These are phyloP conservation scores for Sebastes diaconus DNA, from an alignment of 2,797 vertebrate genomes.

Conservation along the genomic window DNA sequence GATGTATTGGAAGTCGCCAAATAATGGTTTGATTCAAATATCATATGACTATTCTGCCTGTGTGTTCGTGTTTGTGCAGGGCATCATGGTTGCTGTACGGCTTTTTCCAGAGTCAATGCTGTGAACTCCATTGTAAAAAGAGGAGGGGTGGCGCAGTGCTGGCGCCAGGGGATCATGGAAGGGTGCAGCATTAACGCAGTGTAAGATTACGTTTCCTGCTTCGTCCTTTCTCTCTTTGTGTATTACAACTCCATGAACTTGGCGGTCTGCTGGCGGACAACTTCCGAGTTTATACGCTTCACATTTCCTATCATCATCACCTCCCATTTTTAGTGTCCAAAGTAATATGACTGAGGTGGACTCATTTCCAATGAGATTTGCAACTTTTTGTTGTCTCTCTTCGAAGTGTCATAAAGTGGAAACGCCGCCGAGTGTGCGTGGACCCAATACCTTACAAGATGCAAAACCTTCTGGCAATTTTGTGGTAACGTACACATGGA, in stretches of 20 bases:
- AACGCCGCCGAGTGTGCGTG: background rate
- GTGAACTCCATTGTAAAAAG: background rate
- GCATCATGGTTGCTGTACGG: background rate
- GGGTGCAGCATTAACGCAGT: slow-evolving; percentile 6
- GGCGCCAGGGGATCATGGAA: background rate
- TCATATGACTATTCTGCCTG: background rate
- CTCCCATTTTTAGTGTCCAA: background rate
- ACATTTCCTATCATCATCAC: background rate
- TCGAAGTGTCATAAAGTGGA: slow-evolving; percentile 13
- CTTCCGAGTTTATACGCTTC: background rate
- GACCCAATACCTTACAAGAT: background rate
- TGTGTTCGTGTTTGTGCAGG: background rate
- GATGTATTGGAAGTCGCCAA: background rate
- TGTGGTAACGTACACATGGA: slow-evolving; percentile 7
- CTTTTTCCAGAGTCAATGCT: background rate
- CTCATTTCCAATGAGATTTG: background rate
- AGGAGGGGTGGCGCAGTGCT: background rate
- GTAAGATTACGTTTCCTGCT: slow-evolving; percentile 1
- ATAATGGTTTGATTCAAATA: background rate
- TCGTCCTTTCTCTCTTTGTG: background rate
- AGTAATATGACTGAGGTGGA: background rate
- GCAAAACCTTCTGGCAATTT: background rate
- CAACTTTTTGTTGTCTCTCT: background rate
- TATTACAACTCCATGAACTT: background rate
- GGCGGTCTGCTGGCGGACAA: background rate